A percentile compares a stretch with the other conserved stretches of the same genome.
phyloP scores from a whole-genome alignment of 2,797 vertebrate species.

The Trachops cirrhosus region DNA sequence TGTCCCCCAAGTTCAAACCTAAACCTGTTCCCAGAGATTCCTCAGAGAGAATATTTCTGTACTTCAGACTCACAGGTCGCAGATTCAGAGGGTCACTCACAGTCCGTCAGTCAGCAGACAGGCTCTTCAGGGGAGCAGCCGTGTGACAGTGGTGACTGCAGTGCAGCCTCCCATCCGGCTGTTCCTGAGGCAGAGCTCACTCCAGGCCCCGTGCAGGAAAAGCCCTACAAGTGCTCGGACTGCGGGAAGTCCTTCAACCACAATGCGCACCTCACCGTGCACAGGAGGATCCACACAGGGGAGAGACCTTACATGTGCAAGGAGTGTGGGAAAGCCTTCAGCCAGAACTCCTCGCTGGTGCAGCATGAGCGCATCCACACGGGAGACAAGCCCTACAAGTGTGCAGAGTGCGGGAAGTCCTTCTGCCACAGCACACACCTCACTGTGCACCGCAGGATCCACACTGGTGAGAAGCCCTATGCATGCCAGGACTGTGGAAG shows the following conservation, averaged over 20 bases:
- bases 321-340: constrained; percentile 79
- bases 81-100: background rate
- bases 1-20: constrained; percentile 45
- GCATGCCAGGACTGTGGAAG: constrained; percentile 74
- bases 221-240: constrained; percentile 71
- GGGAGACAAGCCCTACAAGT: constrained; percentile 77
- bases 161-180: background rate
- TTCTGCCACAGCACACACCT: constrained; percentile 82
- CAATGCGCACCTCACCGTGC: constrained; percentile 72
- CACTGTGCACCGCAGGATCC: constrained; percentile 74
- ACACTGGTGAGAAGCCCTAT: constrained; percentile 75
- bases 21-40: constrained; percentile 1
- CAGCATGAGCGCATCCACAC: constrained; percentile 79
- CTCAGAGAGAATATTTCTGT: background rate
- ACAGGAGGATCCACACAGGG: constrained; percentile 72
- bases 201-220: constrained; percentile 49
- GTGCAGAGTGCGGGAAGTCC: constrained; percentile 75
- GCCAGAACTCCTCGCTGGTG: constrained; percentile 79
- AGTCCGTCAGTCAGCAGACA: background rate
- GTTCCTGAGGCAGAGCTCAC: background rate
- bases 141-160: background rate
- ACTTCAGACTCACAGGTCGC: fast-evolving
- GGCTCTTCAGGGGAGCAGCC: background rate
- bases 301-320: constrained; percentile 74
- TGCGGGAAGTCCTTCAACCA: constrained; percentile 77